Evolutionary conservation across 35 echinoderm and acorn worm species (phyloP), one percentile per base, ranked within the genome.

Genomic region (Holothuria glaberrima): DNA sequence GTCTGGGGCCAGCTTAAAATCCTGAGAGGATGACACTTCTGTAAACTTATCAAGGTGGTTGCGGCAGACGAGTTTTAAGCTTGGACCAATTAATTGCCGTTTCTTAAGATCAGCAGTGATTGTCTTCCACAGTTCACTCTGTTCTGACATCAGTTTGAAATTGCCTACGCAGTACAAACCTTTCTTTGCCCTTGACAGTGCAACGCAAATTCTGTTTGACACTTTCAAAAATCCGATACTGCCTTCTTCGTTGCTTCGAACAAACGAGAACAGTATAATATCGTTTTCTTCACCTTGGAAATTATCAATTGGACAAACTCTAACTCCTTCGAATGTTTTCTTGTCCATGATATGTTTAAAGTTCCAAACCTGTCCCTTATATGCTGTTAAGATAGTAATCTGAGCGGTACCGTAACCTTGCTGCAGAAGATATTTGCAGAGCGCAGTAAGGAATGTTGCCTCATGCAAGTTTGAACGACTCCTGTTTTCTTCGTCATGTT

Each of bases 221-320:
- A 91, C 89, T 58, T 92, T 91, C 41, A 99, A 67, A 86, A 99
- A 99, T 36, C 95, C 95, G 48, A 98, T 98, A 25, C 48, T 87
- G 1, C 97, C 93, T 72, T 93, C 93, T 17, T 85, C 82, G 74
- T 99, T 99, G 78, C 93, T 95, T 65, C 97, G 69, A 65, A 99
- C 97, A 29, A 99, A 86, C 12, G 97, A 99, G 21, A 99, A 56
- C 12, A 94, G 91, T 48, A 99, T 95, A n/a, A 99, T 99, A 22
- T 99, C 97, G 83, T 99, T 99, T 67, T 95, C 97, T 88, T 98
- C 95, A 58, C 95, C 95, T 88, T 98, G 95, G 61, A 84, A 98
- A 48, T 94, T 98, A 59, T 98, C 95, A 52, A 98, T 86, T 9
- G 87, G 72, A 72, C 85, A 90, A 21, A 98, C 88, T 27, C 89